A percentile compares a stretch with the other conserved stretches of the same genome.
phyloP scores from a whole-genome alignment of 2,888 invertebrate genomes.

The Sesia apiformis region DNA sequence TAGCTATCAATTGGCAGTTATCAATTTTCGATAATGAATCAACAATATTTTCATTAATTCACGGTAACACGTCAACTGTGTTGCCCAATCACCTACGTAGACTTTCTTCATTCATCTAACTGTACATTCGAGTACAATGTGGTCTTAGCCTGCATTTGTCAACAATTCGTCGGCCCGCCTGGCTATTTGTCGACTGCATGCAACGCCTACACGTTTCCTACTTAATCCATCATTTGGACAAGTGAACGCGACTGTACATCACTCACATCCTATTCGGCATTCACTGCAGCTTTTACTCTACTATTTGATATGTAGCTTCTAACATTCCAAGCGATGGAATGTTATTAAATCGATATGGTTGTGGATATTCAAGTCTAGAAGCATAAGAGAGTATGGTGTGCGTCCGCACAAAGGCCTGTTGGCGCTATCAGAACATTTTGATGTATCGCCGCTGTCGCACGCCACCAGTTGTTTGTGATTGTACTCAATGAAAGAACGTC shows the following conservation, averaged over 20 bases:
- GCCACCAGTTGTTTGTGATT: constrained; percentile 1
- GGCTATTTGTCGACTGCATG: constrained; percentile 11
- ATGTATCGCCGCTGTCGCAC: constrained; percentile 8
- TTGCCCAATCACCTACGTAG: background rate
- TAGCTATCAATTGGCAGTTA: too few relatives aligned
- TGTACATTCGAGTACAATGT: background rate
- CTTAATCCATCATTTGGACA: constrained; percentile 9
- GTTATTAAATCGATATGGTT: background rate
- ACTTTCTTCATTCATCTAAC: constrained; percentile 6
- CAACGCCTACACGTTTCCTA: constrained; percentile 9
- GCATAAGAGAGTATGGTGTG: background rate
- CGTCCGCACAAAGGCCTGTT: constrained; percentile 3
- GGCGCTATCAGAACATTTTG: constrained; percentile 10
- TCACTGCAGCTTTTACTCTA: background rate
- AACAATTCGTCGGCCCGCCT: constrained; percentile 9
- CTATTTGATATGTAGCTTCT: too few relatives aligned
- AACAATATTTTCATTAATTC: too few relatives aligned
- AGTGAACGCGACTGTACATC: background rate
- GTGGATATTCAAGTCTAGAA: too few relatives aligned
- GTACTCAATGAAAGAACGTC: background rate
- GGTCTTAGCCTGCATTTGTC: constrained; percentile 9
- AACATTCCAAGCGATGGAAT: too few relatives aligned
- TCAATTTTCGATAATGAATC: too few relatives aligned
- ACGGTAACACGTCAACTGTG: too few relatives aligned
- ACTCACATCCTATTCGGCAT: background rate